These are phyloP conservation scores for Coremacera marginata DNA, from an alignment of 2,888 invertebrate species.

Conservation along the genomic window DNA sequence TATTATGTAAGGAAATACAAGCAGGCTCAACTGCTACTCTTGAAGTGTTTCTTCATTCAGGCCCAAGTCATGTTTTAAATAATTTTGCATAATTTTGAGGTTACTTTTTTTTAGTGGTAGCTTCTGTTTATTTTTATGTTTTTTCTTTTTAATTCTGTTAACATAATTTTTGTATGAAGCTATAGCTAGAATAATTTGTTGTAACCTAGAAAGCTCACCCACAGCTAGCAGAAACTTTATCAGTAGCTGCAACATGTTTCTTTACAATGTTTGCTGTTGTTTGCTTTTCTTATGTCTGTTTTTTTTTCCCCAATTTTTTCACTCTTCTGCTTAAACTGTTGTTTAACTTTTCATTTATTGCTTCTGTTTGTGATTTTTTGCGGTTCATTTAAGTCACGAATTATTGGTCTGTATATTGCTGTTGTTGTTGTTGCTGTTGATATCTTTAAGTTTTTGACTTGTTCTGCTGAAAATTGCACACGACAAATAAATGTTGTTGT, in stretches of 20 bases:
- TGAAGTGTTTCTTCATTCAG: no score
- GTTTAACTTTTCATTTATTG: conserved; percentile 45
- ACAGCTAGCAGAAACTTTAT: not conserved
- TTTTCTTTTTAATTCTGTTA: no score
- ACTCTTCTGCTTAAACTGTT: conserved; percentile 17
- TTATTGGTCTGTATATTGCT: conserved; percentile 47
- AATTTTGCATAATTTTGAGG: no score
- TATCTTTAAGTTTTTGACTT: conserved; percentile 49
- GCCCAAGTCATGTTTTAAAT: no score
- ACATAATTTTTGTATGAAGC: no score
- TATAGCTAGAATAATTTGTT: no score
- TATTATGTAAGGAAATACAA: no score
- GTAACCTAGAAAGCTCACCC: not conserved
- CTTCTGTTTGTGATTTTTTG: conserved; percentile 52
- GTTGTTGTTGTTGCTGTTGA: conserved; percentile 44
- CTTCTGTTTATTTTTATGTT: no score
- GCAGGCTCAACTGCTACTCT: no score
- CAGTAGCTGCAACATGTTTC: not conserved
- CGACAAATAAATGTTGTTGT: conserved; percentile 53
- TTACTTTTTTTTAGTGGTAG: no score
- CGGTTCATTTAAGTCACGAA: conserved; percentile 63
- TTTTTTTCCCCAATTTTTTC: not conserved
- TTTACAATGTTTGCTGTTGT: not conserved
- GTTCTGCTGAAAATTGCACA: conserved; percentile 53
- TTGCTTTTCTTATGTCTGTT: not conserved